These are phyloP conservation scores for Desmodus rotundus DNA, from an alignment of 2,113 vertebrate species.

Conservation along the genomic window DNA sequence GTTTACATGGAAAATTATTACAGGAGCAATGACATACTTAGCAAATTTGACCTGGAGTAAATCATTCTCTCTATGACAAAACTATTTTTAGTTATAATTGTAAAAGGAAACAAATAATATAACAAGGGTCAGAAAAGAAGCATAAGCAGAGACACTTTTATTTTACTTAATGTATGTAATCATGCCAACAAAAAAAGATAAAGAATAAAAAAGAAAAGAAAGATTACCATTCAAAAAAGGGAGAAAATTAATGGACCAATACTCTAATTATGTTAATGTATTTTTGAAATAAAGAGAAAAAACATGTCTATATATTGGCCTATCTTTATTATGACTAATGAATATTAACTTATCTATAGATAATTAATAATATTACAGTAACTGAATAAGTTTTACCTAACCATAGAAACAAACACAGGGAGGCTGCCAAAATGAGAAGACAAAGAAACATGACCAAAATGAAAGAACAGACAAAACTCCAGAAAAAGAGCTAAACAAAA, in stretches of 20 bases:
- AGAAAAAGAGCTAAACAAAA: too few relatives aligned
- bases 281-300: background rate
- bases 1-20: background rate
- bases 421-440: too few relatives aligned
- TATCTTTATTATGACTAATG: background rate
- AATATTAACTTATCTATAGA: background rate
- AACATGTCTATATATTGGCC: too few relatives aligned
- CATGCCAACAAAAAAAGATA: background rate
- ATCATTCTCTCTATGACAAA: background rate
- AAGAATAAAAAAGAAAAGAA: background rate
- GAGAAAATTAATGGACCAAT: background rate
- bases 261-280: background rate
- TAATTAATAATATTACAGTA: background rate
- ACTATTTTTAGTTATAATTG: background rate
- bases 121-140: background rate
- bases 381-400: background rate
- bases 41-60: background rate
- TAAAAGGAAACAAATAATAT: conserved; percentile 1
- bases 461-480: too few relatives aligned
- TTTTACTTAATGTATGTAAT: background rate
- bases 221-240: background rate
- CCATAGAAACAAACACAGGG: too few relatives aligned
- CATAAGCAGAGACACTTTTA: background rate
- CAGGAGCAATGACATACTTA: background rate
- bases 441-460: too few relatives aligned